Evolutionary conservation across 2,888 invertebrate genomes (phyloP).

Genomic region (Mimumesa dahlbomi): DNA sequence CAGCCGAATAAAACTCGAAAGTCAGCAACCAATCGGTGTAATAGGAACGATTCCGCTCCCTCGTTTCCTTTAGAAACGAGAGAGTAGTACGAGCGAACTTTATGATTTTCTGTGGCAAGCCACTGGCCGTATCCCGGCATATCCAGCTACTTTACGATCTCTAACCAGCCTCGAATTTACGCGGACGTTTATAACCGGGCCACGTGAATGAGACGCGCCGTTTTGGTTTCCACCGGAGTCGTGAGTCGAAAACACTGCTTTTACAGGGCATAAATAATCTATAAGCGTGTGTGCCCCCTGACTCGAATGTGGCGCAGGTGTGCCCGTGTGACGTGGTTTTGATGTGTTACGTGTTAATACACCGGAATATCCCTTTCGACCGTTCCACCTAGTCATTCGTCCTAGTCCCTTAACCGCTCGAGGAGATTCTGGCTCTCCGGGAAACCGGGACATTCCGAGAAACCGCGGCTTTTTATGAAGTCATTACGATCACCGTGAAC

Average conservation of each 20-base stretch:
- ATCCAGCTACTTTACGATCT: conserved; percentile 67
- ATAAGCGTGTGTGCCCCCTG: conserved; percentile 43
- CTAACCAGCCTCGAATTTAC: conserved; percentile 77
- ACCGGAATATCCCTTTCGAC: conserved; percentile 55
- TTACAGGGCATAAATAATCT: conserved; percentile 66
- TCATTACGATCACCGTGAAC: conserved; percentile 27
- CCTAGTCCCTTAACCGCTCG: conserved; percentile 20
- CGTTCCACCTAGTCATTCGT: conserved; percentile 25
- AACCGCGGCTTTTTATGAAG: conserved; percentile 58
- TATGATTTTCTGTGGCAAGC: conserved; percentile 67
- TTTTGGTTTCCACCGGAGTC: conserved; percentile 59
- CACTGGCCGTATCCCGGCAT: conserved; percentile 55
- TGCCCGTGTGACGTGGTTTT: conserved; percentile 63
- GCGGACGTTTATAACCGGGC: conserved; percentile 75
- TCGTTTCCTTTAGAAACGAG: conserved; percentile 19
- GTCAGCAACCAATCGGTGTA: conserved; percentile 24
- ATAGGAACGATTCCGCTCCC: conserved; percentile 22
- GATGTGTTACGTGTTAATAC: conserved; percentile 78
- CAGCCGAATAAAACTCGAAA: conserved; percentile 20
- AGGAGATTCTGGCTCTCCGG: conserved; percentile 4
- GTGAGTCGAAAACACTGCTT: conserved; percentile 62
- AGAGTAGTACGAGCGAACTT: conserved; percentile 63
- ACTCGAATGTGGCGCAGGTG: conserved; percentile 54
- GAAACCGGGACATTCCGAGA: conserved; percentile 20
- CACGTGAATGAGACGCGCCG: conserved; percentile 71